Evolutionary conservation across 1,140 invertebrate species (phyloP).

Genomic region (Drosophila gunungcola): DNA sequence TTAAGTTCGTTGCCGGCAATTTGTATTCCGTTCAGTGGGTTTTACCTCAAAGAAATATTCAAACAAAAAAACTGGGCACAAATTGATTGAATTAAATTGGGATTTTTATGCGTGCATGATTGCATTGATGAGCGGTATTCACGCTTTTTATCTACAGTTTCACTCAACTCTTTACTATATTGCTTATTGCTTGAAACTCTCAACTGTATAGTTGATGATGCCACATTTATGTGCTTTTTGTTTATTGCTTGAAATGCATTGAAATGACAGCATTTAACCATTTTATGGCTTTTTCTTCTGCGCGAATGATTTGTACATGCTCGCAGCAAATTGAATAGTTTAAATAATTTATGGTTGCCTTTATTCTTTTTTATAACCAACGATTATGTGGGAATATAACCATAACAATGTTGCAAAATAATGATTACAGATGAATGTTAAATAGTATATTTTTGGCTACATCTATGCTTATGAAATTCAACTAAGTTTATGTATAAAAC

Average conservation of each 20-base stretch:
- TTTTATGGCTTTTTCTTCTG: conserved; percentile 39
- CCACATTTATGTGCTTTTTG: conserved; percentile 34
- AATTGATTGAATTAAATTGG: conserved; percentile 81
- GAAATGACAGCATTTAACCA: conserved; percentile 42
- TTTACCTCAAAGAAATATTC: conserved; percentile 35
- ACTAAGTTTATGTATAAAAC: background rate
- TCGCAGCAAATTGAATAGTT: conserved; percentile 40
- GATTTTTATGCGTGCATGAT: conserved; percentile 77
- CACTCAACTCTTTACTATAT: conserved; percentile 4
- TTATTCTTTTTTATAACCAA: conserved; percentile 12
- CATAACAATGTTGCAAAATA: conserved; percentile 1
- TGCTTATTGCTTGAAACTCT: conserved; percentile 60
- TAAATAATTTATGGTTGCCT: conserved; percentile 57
- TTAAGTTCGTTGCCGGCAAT: conserved; percentile 51
- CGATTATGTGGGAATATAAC: conserved; percentile 17
- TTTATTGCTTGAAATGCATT: conserved; percentile 46
- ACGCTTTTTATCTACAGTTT: conserved; percentile 8
- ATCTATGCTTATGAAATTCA: background rate
- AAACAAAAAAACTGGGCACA: conserved; percentile 9
- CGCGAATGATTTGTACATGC: conserved; percentile 39
- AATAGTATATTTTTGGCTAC: background rate
- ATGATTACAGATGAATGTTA: background rate
- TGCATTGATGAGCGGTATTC: conserved; percentile 68
- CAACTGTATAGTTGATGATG: conserved; percentile 61
- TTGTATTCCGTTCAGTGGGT: conserved; percentile 63